phyloP scores from a whole-genome alignment of 2,888 invertebrate genomes.

The Endotricha flammealis region DNA sequence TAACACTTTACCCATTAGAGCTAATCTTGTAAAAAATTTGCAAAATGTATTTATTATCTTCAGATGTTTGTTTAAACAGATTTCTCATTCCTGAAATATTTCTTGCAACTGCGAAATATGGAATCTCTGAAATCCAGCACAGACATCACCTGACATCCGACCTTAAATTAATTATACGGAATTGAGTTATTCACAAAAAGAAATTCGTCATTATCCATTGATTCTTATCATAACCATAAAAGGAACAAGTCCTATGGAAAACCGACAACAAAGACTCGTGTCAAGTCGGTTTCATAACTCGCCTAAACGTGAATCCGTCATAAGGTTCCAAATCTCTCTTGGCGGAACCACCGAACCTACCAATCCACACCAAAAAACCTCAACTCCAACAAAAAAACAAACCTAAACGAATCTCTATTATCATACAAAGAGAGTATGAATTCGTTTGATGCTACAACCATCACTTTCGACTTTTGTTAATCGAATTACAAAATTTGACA shows the following conservation, averaged over 20 bases:
- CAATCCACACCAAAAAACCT: slow-evolving; percentile 25
- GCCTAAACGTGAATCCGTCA: slow-evolving; percentile 59
- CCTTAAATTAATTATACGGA: too few relatives aligned
- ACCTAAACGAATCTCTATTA: slow-evolving; percentile 26
- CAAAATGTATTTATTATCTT: too few relatives aligned
- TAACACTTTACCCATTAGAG: too few relatives aligned
- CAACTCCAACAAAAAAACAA: slow-evolving; percentile 20
- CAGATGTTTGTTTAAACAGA: too few relatives aligned
- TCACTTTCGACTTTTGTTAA: slow-evolving; percentile 51
- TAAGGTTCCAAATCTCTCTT: slow-evolving; percentile 72
- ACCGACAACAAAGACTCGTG: slow-evolving; percentile 43
- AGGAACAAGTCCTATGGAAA: slow-evolving; percentile 7
- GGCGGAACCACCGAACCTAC: slow-evolving; percentile 40
- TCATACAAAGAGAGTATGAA: slow-evolving; percentile 10
- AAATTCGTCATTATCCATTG: slow-evolving; percentile 2
- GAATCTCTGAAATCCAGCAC: too few relatives aligned
- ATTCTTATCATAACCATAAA: slow-evolving; percentile 5
- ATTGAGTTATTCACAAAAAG: too few relatives aligned
- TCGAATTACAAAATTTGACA: slow-evolving; percentile 29
- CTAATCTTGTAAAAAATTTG: too few relatives aligned
- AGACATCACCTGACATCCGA: too few relatives aligned
- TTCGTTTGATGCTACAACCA: slow-evolving; percentile 17
- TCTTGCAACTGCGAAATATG: too few relatives aligned
- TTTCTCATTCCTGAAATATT: too few relatives aligned
- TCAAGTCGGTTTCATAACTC: slow-evolving; percentile 68